Percentiles rank a stretch among this genome's conserved stretches.
Conservation (phyloP, 2,113 vertebrate genomes). For the Vimba vimba region DNA sequence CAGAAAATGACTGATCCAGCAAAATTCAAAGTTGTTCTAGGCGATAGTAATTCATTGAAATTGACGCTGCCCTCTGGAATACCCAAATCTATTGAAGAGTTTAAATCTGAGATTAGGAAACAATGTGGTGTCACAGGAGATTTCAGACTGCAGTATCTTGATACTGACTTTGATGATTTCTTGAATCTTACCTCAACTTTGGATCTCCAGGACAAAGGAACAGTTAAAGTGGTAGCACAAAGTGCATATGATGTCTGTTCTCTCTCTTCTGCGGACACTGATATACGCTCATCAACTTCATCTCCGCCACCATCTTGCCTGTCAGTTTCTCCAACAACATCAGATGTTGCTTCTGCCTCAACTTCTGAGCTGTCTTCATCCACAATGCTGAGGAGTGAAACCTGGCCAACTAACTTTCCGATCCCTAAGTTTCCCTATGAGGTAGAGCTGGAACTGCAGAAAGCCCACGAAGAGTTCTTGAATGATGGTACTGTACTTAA, state of each 20-base stretch:
- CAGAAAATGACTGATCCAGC: neutral
- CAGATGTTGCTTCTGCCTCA: neutral
- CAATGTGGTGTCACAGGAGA: slow-evolving; percentile 34
- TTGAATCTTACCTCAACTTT: slow-evolving; percentile 37
- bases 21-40: neutral
- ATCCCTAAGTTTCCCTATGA: neutral
- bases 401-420: slow-evolving; percentile 36
- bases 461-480: slow-evolving; percentile 18
- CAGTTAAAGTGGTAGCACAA: slow-evolving; percentile 37
- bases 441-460: slow-evolving; percentile 37
- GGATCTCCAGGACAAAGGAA: slow-evolving; percentile 37
- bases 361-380: neutral
- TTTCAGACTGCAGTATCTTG: slow-evolving; percentile 49
- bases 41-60: neutral
- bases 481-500: slow-evolving; percentile 36
- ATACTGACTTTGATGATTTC: slow-evolving; percentile 45
- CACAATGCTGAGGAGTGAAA: slow-evolving; percentile 20
- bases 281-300: slow-evolving; percentile 40
- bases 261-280: slow-evolving; percentile 39
- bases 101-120: slow-evolving; percentile 45
- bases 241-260: slow-evolving; percentile 20
- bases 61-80: slow-evolving; percentile 28
- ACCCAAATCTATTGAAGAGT: slow-evolving; percentile 18
- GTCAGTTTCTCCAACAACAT: neutral
- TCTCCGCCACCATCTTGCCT: neutral